Conservation (phyloP, 2,113 vertebrate genomes). For the Tringa solitaria region DNA sequence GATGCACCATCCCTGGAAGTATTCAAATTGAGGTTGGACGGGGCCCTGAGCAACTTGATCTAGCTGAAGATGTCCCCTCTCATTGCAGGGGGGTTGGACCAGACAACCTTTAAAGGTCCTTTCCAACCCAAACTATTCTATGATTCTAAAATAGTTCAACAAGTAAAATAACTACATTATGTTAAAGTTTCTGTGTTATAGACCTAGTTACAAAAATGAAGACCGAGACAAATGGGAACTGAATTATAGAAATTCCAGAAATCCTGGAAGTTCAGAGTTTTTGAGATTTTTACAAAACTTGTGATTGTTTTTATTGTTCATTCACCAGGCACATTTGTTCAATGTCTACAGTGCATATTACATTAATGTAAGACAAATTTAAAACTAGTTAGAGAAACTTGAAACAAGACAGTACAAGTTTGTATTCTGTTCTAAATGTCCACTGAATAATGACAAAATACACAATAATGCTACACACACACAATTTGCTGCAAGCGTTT, state of each 20-base stretch:
- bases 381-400: not conserved
- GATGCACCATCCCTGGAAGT: not conserved
- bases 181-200: not conserved
- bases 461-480: not conserved
- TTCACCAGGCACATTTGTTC: not conserved
- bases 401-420: not conserved
- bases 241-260: not conserved
- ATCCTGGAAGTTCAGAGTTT: not conserved
- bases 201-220: not conserved
- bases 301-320: not conserved
- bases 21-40: not conserved
- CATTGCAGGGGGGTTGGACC: not conserved
- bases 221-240: not conserved
- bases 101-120: not conserved
- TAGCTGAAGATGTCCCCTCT: not conserved
- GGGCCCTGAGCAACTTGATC: not conserved
- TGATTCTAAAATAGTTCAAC: not conserved
- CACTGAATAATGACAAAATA: not conserved
- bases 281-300: not conserved
- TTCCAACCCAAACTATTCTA: not conserved
- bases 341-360: not conserved
- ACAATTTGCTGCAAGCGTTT: not conserved
- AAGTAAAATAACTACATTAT: not conserved
- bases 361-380: not conserved
- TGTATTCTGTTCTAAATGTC: not conserved